Conservation (phyloP, 2,888 invertebrate species). For the Sturmia bella region DNA sequence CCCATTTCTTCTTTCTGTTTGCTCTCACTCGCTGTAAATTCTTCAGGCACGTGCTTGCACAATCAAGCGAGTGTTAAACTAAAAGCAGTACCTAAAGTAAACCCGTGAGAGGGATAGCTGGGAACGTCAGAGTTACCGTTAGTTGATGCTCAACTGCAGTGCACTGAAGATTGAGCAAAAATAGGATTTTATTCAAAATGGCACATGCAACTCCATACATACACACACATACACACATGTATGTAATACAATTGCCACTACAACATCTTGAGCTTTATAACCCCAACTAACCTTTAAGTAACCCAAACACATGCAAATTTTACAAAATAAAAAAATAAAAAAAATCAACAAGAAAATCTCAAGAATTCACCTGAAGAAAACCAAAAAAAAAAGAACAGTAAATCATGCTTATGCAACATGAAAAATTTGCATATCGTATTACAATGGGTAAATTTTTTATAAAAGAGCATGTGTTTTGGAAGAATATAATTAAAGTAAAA, state of each 20-base stretch:
- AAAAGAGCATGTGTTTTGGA: neutral
- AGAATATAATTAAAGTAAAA: conserved; percentile 25
- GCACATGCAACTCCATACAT: neutral
- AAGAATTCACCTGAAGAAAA: conserved; percentile 8
- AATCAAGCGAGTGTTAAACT: neutral
- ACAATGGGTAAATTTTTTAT: neutral
- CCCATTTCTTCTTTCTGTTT: conserved; percentile 3
- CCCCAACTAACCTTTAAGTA: conserved; percentile 62
- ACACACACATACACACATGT: conserved; percentile 1
- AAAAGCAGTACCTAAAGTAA: conserved; percentile 45
- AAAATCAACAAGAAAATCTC: neutral
- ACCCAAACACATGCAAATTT: conserved; percentile 41
- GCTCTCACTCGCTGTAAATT: conserved; percentile 13
- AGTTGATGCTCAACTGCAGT: conserved; percentile 62
- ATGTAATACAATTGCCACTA: neutral
- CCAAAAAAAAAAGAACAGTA: conserved; percentile 21
- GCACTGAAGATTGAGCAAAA: conserved; percentile 44
- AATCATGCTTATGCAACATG: conserved; percentile 50
- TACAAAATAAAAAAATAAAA: neutral
- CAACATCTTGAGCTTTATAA: conserved; percentile 51
- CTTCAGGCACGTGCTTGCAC: conserved; percentile 48
- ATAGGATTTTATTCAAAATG: neutral
- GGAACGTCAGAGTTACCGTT: conserved; percentile 51
- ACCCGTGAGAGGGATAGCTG: conserved; percentile 43
- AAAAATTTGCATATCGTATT: conserved; percentile 36